These are phyloP conservation scores for Colletes latitarsis DNA, from an alignment of 1,140 invertebrate species.

Conservation along the genomic window DNA sequence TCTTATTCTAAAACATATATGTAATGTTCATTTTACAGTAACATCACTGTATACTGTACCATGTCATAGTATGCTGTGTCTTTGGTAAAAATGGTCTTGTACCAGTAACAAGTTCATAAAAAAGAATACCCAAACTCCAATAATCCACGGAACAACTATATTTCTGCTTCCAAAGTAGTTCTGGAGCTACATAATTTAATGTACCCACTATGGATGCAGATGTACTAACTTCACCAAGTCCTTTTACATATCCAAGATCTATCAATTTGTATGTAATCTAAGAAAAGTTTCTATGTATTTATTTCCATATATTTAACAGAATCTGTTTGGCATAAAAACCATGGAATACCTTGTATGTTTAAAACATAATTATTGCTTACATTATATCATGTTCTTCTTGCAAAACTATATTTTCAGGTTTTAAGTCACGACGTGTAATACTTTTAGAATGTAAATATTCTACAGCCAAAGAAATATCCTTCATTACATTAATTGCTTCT, in stretches of 20 bases:
- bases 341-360: neutral
- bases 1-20: too few species aligned
- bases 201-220: constrained; percentile 94
- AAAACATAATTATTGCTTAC: constrained; percentile 49
- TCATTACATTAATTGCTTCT: constrained; percentile 86
- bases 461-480: constrained; percentile 87
- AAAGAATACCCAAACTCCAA: constrained; percentile 92
- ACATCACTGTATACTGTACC: constrained; percentile 73
- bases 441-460: constrained; percentile 89
- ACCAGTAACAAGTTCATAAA: constrained; percentile 93
- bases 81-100: constrained; percentile 89
- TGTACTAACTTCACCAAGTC: constrained; percentile 88
- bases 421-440: constrained; percentile 94
- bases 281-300: constrained; percentile 41
- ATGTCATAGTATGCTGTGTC: constrained; percentile 76
- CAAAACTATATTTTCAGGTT: constrained; percentile 95
- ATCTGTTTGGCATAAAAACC: too few species aligned
- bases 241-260: constrained; percentile 95
- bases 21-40: too few species aligned
- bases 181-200: constrained; percentile 93
- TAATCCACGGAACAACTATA: constrained; percentile 94
- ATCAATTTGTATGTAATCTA: constrained; percentile 91
- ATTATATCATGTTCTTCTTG: constrained; percentile 79
- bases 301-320: too few species aligned
- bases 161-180: constrained; percentile 86